Evolutionary conservation across 2,113 vertebrate species (phyloP).

Genomic region (Silurus asotus): DNA sequence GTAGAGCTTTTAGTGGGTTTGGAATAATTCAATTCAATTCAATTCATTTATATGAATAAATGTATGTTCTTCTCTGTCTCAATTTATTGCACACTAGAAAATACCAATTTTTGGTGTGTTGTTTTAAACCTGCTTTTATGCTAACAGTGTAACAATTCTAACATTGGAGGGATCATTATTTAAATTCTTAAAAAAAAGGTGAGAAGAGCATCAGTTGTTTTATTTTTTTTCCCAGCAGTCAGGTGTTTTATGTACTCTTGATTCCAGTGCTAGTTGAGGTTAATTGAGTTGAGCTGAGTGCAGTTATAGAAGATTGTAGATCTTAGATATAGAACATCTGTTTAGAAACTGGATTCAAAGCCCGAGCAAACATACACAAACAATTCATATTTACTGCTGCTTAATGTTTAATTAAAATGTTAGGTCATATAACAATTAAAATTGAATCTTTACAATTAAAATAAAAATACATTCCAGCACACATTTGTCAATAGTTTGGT

Average conservation of each 20-base stretch:
- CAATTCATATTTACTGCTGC: not conserved
- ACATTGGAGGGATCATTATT: not conserved
- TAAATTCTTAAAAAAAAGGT: not conserved
- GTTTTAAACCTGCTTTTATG: conserved; percentile 19
- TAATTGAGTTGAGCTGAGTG: not conserved
- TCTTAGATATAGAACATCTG: not conserved
- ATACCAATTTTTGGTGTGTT: conserved; percentile 17
- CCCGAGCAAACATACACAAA: not conserved
- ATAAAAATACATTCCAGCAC: not conserved
- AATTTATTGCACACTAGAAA: conserved; percentile 32
- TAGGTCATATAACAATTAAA: not conserved
- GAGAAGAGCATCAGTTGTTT: not conserved
- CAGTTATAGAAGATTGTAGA: not conserved
- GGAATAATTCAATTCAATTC: too few relatives aligned
- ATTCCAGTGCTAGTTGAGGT: not conserved
- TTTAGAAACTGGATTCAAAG: not conserved
- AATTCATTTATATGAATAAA: too few relatives aligned
- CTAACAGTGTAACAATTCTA: conserved; percentile 13
- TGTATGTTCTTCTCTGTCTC: conserved; percentile 55
- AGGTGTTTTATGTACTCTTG: not conserved
- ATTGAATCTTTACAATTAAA: not conserved
- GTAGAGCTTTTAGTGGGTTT: conserved; percentile 36
- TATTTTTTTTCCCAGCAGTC: not conserved
- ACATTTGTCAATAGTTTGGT: too few relatives aligned
- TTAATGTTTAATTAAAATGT: too few relatives aligned